Percentiles rank a stretch among this genome's conserved stretches.
Conservation (phyloP, 2,888 invertebrate species). For the Tethea ocularis region DNA sequence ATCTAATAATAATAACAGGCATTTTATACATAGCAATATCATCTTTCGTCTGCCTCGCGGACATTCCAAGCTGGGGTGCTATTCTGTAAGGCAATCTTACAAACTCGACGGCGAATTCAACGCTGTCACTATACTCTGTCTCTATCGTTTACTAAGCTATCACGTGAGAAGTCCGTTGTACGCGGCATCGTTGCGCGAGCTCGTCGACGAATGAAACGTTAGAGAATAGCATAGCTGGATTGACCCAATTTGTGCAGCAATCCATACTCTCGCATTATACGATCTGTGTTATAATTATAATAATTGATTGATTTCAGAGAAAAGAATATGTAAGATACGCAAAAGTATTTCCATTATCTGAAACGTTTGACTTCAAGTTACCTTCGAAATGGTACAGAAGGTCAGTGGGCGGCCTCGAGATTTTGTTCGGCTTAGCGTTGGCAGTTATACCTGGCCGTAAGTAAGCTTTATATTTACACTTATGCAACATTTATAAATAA, state of each 20-base stretch:
- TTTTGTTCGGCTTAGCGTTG: slow-evolving; percentile 92
- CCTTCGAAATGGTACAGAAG: slow-evolving; percentile 97
- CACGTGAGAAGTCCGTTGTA: too few species aligned
- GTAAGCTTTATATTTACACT: slow-evolving; percentile 51
- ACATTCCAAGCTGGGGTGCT: neutral
- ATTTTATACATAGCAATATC: too few species aligned
- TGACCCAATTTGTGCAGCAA: neutral
- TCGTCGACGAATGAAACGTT: too few species aligned
- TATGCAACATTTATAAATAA: neutral
- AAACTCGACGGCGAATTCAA: too few species aligned
- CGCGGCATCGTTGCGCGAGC: too few species aligned
- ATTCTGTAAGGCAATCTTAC: too few species aligned
- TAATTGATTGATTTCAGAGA: slow-evolving; percentile 85
- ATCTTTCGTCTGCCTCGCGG: too few species aligned
- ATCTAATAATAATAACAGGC: neutral
- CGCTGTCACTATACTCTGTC: too few species aligned
- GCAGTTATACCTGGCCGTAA: slow-evolving; percentile 93
- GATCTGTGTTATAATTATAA: neutral
- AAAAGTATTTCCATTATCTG: slow-evolving; percentile 95
- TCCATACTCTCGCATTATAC: neutral
- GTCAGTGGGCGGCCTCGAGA: slow-evolving; percentile 92
- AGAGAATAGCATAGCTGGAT: too few species aligned
- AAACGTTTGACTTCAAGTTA: slow-evolving; percentile 92
- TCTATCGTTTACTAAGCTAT: too few species aligned
- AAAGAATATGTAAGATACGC: slow-evolving; percentile 98